Conservation (phyloP, 1,140 invertebrate genomes). For the Drosophila suzukii region DNA sequence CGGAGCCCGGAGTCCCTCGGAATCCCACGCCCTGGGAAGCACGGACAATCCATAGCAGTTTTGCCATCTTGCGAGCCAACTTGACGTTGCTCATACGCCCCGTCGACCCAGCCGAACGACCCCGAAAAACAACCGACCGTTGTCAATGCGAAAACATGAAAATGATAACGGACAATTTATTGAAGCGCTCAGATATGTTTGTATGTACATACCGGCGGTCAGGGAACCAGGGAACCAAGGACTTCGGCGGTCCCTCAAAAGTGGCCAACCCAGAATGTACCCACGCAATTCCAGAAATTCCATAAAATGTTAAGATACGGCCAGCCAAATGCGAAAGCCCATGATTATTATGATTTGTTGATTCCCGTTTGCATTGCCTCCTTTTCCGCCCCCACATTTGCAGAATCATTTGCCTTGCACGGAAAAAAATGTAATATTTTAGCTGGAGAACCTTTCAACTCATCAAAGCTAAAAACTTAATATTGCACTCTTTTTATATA, state of each 20-base stretch:
- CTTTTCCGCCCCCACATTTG: background rate
- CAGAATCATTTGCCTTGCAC: constrained; percentile 5
- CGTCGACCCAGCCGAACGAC: constrained; percentile 13
- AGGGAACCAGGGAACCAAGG: constrained; percentile 5
- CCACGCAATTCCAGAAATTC: background rate
- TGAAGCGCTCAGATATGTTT: constrained; percentile 48
- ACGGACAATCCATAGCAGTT: background rate
- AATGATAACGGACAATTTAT: constrained; percentile 83
- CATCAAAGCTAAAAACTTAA: background rate
- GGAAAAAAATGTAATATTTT: background rate
- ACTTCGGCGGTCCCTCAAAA: constrained; percentile 27
- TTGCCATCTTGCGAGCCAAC: constrained; percentile 54
- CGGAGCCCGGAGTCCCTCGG: constrained; percentile 17
- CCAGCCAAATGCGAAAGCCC: constrained; percentile 26
- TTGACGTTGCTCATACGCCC: constrained; percentile 72
- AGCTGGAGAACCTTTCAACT: background rate
- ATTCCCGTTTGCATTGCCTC: constrained; percentile 16
- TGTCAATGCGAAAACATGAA: constrained; percentile 77
- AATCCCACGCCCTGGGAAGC: constrained; percentile 1
- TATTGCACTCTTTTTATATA: too few species aligned
- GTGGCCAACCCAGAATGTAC: constrained; percentile 23
- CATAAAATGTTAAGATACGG: background rate
- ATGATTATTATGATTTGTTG: constrained; percentile 51
- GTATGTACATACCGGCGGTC: background rate
- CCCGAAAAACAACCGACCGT: constrained; percentile 40